Base-by-base conservation (phyloP, 2,888 invertebrate species). In the Apamea epomidion region DNA sequence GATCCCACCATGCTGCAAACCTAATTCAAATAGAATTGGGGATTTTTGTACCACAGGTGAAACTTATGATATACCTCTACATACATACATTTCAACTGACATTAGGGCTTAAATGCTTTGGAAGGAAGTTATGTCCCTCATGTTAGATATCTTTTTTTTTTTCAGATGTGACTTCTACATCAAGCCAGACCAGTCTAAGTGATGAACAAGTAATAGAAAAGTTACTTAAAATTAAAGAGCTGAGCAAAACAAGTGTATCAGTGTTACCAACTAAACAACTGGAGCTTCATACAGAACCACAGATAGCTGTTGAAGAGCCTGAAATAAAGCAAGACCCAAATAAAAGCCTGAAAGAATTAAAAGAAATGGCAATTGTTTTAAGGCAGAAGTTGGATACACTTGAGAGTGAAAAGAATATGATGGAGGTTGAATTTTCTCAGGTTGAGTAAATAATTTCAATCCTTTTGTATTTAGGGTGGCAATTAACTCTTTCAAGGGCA, bases 1-100 rank as follows among this genome's bases (percentile, higher is more conserved):
- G 98, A 96, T 98, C 70, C 98, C 98, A 16, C 97, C 97, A 82
- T 98, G 97, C 91, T 98, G 98, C 90, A 95, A 95, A 84, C 89
- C 92, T 62, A 91, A 88, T 78, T 88, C 86, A 65, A 89, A 90
- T 88, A 92, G 89, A 81, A 89, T 94, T 83, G 95, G 95, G 29
- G 95, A 95, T 87, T 93, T 90, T 90, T 82, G 78, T 86, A 76
- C 76, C 7, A 64, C 90, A 91, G 94, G 96, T 86, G 6, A 82
- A 45, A 64, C 14, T 32, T 21, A n/a, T 37, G 12, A 72, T 42
- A 16, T 60, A n/a, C 6, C 29, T 32, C 1, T 37, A 29, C 4
- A 16, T 37, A 51, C 0, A 48, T 48, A 25, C 0, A 29, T 21
- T 51, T 37, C n/a, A 4, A 21, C 3, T 25, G 42, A 60, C 0